Conservation (phyloP, 2,888 invertebrate genomes). For the Eupithecia pulchellata region DNA sequence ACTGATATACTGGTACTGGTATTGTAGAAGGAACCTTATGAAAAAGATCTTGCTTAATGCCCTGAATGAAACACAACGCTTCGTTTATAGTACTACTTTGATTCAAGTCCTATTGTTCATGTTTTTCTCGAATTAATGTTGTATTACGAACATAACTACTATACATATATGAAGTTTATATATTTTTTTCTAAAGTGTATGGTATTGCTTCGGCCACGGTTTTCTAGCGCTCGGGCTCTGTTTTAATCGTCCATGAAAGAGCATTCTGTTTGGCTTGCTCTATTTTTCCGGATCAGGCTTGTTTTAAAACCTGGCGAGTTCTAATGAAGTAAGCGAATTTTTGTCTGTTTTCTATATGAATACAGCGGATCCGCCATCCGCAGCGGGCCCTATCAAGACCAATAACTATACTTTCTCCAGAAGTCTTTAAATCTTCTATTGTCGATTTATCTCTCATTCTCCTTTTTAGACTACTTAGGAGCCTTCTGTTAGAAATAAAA, state of each 20-base stretch:
- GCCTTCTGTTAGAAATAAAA: conserved; percentile 40
- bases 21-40: too few species aligned
- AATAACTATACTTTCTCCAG: conserved; percentile 52
- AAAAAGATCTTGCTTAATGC: too few species aligned
- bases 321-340: neutral
- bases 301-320: neutral
- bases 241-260: too few species aligned
- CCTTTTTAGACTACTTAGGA: conserved; percentile 60
- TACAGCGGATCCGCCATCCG: conserved; percentile 24
- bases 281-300: neutral
- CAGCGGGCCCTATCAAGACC: conserved; percentile 56
- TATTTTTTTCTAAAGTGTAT: neutral
- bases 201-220: neutral
- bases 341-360: conserved; percentile 18
- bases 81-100: neutral
- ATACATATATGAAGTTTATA: neutral
- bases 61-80: neutral
- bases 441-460: conserved; percentile 69
- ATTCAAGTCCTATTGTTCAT: neutral
- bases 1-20: too few species aligned
- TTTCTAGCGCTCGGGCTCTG: neutral
- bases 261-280: neutral
- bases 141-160: neutral
- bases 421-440: conserved; percentile 67
- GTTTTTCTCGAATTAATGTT: neutral